phyloP scores from a whole-genome alignment of 2,113 vertebrate species.

The Peromyscus maniculatus region DNA sequence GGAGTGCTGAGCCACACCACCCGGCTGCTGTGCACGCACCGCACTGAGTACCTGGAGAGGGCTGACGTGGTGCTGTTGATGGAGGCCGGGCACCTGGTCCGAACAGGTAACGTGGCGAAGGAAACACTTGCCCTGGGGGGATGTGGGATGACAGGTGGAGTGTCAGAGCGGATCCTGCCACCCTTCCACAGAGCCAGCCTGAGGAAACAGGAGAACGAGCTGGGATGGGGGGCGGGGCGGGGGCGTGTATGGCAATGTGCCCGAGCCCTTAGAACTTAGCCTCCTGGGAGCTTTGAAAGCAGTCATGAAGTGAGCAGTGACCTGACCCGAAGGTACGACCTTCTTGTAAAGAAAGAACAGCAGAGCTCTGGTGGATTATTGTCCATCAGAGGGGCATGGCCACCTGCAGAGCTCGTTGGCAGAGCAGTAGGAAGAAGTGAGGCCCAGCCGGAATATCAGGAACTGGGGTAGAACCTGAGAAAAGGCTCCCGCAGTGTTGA shows the following conservation, averaged over 20 bases:
- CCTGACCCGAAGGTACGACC: not conserved
- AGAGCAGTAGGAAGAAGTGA: constrained; percentile 16
- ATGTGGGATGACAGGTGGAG: not conserved
- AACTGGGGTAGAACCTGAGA: not conserved
- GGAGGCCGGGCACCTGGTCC: constrained; percentile 92
- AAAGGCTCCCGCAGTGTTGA: not conserved
- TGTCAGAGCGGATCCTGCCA: not conserved
- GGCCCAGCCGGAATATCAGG: not conserved
- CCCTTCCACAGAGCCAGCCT: not conserved
- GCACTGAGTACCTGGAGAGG: constrained; percentile 92
- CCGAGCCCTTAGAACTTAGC: not conserved
- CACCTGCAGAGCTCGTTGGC: not conserved
- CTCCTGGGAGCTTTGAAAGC: not conserved
- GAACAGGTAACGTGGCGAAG: constrained; percentile 87
- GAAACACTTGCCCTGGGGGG: not conserved
- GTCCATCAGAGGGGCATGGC: not conserved
- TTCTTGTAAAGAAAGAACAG: constrained; percentile 24
- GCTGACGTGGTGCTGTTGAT: constrained; percentile 93
- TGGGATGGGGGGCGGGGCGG: not conserved
- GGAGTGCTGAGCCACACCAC: constrained; percentile 93
- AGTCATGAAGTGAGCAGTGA: constrained; percentile 6
- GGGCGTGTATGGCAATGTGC: not conserved
- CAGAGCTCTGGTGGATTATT: not conserved
- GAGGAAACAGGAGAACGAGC: not conserved
- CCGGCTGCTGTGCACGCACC: constrained; percentile 96